phyloP scores from a whole-genome alignment of 23 tunicate genomes.

The Trididemnum miniatum region DNA sequence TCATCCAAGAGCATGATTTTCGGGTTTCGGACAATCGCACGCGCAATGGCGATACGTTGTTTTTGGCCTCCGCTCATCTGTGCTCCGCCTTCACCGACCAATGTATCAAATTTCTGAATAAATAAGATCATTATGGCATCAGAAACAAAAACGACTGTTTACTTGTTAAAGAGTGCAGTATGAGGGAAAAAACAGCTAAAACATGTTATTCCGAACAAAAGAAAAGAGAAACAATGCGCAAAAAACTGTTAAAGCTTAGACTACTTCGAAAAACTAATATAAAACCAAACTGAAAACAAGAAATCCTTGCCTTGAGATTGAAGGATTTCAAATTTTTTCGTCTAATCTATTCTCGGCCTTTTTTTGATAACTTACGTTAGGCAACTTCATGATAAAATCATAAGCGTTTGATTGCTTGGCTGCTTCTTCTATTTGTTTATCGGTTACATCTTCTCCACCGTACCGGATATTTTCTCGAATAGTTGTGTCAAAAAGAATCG shows the following conservation, averaged over 20 bases:
- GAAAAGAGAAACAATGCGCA: no score
- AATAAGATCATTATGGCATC: no score
- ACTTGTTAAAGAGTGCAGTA: no score
- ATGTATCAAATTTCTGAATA: conserved; percentile 75
- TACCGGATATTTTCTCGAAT: conserved; percentile 82
- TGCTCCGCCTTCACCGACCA: conserved; percentile 97
- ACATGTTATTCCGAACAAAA: no score
- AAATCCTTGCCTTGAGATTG: no score
- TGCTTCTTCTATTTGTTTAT: conserved; percentile 70
- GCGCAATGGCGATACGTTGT: conserved; percentile 80
- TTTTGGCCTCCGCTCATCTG: conserved; percentile 89
- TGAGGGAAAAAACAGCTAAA: no score
- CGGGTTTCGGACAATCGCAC: conserved; percentile 80
- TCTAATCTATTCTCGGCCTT: no score
- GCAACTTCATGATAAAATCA: conserved; percentile 90
- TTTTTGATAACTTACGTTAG: conserved; percentile 65
- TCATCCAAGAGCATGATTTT: conserved; percentile 76
- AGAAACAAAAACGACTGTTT: no score
- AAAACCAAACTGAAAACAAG: no score
- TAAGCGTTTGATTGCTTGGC: conserved; percentile 92
- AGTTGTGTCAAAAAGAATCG: conserved; percentile 90
- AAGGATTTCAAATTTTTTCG: no score
- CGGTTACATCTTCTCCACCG: conserved; percentile 86
- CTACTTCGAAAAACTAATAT: no score
- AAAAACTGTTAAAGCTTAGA: no score